Conservation (phyloP, 2,113 vertebrate genomes). For the Ceuthmochares aereus region DNA sequence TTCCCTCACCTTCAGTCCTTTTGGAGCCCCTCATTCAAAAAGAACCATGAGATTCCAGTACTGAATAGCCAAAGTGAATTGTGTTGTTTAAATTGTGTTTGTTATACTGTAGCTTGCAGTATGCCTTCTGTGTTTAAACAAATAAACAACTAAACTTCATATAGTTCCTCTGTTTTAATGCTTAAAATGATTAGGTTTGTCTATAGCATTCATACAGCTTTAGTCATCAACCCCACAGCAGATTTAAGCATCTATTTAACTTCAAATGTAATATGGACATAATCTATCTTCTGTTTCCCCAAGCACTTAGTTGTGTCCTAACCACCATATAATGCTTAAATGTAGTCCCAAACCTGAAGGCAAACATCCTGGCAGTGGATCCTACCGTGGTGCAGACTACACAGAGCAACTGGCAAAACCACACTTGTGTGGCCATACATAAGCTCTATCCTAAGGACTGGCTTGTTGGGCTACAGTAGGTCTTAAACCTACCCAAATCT, state of each 20-base stretch:
- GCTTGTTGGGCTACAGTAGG: neutral
- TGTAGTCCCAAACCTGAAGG: neutral
- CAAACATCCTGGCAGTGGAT: neutral
- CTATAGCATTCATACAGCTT: too few relatives aligned
- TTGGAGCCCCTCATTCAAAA: too few relatives aligned
- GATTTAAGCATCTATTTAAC: neutral
- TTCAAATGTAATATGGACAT: accelerated
- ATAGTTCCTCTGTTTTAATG: too few relatives aligned
- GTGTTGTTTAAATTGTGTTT: too few relatives aligned
- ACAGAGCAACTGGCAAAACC: neutral
- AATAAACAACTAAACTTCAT: too few relatives aligned
- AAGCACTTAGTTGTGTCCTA: neutral
- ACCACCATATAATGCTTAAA: neutral
- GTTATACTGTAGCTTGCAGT: too few relatives aligned
- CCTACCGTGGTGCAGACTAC: neutral
- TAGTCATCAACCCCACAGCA: neutral
- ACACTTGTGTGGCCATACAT: neutral
- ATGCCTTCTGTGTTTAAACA: too few relatives aligned
- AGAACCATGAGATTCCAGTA: too few relatives aligned
- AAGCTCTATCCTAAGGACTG: neutral
- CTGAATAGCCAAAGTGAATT: too few relatives aligned
- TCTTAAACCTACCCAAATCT: neutral
- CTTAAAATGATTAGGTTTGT: too few relatives aligned
- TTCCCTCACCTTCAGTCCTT: too few relatives aligned
- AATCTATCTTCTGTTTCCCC: neutral